Evolutionary conservation across 35 echinoderm and acorn worm species (phyloP).

Genomic region (Heliocidaris tuberculata): DNA sequence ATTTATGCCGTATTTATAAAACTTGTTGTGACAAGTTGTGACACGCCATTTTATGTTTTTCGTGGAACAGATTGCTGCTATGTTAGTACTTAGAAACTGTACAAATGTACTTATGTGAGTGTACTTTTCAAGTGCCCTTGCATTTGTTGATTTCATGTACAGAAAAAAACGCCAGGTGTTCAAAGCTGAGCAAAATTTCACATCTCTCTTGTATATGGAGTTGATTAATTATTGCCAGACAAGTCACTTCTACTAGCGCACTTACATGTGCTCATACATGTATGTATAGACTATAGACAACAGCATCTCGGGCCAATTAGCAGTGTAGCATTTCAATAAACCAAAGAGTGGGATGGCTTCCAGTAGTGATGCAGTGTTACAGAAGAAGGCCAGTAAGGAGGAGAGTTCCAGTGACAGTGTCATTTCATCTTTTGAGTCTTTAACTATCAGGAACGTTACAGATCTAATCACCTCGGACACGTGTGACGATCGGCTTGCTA

Average conservation of each 20-base stretch:
- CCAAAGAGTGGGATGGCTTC: background rate
- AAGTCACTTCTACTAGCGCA: background rate
- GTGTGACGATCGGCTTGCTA: background rate
- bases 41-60: background rate
- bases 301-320: background rate
- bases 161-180: too few relatives aligned
- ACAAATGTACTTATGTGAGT: background rate
- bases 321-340: background rate
- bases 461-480: background rate
- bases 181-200: background rate
- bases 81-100: background rate
- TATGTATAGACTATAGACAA: background rate
- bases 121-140: too few relatives aligned
- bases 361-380: background rate
- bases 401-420: background rate
- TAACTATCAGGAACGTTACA: background rate
- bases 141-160: too few relatives aligned
- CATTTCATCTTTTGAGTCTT: conserved; percentile 2
- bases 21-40: background rate
- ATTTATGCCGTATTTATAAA: too few relatives aligned
- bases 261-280: background rate
- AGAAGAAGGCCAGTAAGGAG: background rate
- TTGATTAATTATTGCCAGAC: background rate
- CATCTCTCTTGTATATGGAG: background rate
- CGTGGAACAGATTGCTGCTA: background rate